phyloP scores from a whole-genome alignment of 2,888 invertebrate species.

The Limnephilus auricula region DNA sequence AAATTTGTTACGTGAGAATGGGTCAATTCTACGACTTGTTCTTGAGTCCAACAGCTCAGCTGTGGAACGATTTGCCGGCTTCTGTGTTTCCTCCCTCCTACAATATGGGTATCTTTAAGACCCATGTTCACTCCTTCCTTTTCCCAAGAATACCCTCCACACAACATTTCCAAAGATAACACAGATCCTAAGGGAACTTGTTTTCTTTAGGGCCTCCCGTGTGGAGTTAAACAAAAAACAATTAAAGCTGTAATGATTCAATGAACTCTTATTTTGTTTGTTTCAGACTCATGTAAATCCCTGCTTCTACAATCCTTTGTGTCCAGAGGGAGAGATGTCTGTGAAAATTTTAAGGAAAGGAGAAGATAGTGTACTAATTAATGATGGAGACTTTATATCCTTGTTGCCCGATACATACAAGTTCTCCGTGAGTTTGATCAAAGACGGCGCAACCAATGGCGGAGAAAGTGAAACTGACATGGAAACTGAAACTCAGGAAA shows the following conservation, averaged over 20 bases:
- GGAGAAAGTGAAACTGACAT: not conserved
- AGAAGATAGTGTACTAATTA: constrained; percentile 69
- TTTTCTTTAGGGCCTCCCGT: no score
- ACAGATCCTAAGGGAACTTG: no score
- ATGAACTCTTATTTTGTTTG: constrained; percentile 36
- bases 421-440: constrained; percentile 26
- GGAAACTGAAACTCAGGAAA: constrained; percentile 19
- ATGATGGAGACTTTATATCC: constrained; percentile 77
- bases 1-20: no score
- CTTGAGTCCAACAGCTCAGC: no score
- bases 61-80: no score
- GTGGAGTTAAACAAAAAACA: no score
- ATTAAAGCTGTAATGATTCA: not conserved
- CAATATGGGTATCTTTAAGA: no score
- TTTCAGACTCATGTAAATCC: constrained; percentile 78
- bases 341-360: constrained; percentile 70
- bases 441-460: not conserved
- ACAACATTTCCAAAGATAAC: no score
- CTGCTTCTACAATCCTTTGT: constrained; percentile 72
- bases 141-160: no score
- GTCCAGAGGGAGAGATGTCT: constrained; percentile 56
- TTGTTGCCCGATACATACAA: constrained; percentile 73
- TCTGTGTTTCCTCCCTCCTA: no score
- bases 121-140: no score
- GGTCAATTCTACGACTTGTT: no score